phyloP scores from a whole-genome alignment of 2,113 vertebrate species.

The Neolamprologus cancellatus region DNA sequence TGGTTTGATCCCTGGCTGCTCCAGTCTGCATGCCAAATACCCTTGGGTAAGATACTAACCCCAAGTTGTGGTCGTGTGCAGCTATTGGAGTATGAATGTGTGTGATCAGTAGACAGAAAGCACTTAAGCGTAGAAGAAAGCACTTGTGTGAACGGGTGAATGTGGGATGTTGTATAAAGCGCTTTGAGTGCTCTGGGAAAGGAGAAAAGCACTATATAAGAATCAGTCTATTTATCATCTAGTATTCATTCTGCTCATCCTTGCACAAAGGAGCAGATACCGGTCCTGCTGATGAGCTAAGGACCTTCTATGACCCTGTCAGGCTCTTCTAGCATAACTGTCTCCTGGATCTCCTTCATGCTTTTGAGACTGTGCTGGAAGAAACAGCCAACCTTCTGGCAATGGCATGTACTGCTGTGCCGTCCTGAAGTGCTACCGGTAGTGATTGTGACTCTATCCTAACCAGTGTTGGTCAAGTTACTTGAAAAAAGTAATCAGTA shows the following conservation, averaged over 20 bases:
- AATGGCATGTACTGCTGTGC: background rate
- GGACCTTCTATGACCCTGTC: background rate
- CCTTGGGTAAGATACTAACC: background rate
- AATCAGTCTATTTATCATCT: background rate
- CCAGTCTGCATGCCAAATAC: background rate
- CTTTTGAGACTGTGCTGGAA: background rate
- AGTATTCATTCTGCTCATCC: background rate
- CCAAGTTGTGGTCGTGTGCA: background rate
- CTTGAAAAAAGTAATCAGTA: too few species aligned
- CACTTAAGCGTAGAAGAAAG: background rate
- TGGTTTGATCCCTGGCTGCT: background rate
- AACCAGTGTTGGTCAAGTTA: too few species aligned
- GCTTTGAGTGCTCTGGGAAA: fast-evolving
- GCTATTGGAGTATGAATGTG: background rate
- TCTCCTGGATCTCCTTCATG: background rate
- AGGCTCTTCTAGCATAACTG: background rate
- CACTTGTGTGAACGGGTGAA: background rate
- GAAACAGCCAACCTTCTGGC: background rate
- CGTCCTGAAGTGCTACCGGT: background rate
- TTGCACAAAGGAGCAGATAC: background rate
- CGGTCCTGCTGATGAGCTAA: background rate
- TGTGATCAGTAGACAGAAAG: background rate
- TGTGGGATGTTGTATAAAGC: background rate
- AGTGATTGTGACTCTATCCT: background rate
- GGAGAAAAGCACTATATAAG: background rate